Base-by-base conservation (phyloP, 2,113 vertebrate species). In the Ammospiza caudacuta region DNA sequence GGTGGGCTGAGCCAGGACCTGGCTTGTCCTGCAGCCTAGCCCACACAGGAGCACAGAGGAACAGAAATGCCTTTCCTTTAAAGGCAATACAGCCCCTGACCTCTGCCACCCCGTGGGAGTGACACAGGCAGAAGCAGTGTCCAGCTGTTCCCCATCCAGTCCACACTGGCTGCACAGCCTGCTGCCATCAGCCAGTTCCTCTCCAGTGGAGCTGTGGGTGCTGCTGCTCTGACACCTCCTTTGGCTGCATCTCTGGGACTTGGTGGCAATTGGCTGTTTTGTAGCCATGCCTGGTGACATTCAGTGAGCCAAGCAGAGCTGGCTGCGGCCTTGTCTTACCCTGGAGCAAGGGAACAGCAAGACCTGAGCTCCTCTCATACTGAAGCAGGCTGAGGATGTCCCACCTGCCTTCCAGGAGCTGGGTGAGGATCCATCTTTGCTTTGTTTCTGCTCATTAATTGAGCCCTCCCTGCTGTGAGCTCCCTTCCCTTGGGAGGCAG, bases 31-130 rank as follows among this genome's bases (percentile, higher is more conserved):
- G 73, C 15, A 29, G 84, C 28, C 28, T 82, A 58, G 55, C 86
- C 67, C 27, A 1, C 47, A 4, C 2, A 44, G 77, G 59, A 85
- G 46, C n/a, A 6, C 2, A 15, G 67, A 31, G n/a, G 76, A 64
- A 49, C 0, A 2, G 6, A 57, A 68, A 93, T 94, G 87, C 96
- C 90, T 94, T 96, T 91, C 96, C 94, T 96, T 96, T 94, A 85
- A 95, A 90, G 95, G 95, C 70, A 11, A 90, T n/a, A 55, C 20
- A 85, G 90, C 82, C 72, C 5, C 49, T 0, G 89, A 73, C 78
- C 79, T 89, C 81, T 88, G 90, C 43, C 72, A 47, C 27, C 27
- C n/a, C 0, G 14, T 24, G 87, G 93, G 83, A 95, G 73, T 49
- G 91, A 87, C 83, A 68, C 39, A 82, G 77, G 77, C 77, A 79